Conservation (phyloP, 1,140 invertebrate species). For the Listronotus oregonensis region DNA sequence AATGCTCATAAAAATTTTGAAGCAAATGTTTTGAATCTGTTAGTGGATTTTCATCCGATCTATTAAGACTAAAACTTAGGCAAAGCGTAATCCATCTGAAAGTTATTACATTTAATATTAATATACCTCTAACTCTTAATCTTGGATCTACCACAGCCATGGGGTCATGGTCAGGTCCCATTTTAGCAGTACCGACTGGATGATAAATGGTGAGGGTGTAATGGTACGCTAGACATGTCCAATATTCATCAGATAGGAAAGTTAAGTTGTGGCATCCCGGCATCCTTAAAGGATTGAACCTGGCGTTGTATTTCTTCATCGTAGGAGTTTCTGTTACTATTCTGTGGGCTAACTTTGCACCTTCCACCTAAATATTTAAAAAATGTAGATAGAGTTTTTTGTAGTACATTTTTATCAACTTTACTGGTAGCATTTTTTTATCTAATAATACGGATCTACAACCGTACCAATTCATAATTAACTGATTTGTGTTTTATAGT, state of each 20-base stretch:
- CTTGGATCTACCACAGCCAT: constrained; percentile 69
- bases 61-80: no score
- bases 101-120: no score
- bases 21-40: no score
- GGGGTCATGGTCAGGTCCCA: constrained; percentile 69
- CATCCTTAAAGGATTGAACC: constrained; percentile 65
- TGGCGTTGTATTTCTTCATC: constrained; percentile 67
- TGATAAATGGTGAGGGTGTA: constrained; percentile 74
- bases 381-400: background rate
- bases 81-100: no score
- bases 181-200: constrained; percentile 73
- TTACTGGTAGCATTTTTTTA: no score
- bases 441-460: no score
- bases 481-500: no score
- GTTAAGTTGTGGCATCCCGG: constrained; percentile 62
- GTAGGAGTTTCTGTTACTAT: constrained; percentile 65
- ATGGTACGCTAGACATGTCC: constrained; percentile 71
- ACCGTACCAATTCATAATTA: no score
- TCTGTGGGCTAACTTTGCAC: constrained; percentile 68
- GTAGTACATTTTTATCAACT: background rate
- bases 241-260: constrained; percentile 69
- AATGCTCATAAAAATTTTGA: no score
- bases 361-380: constrained; percentile 70
- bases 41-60: no score
- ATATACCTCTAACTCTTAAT: constrained; percentile 61